Evolutionary conservation across 2,113 vertebrate genomes (phyloP).

Genomic region (Gymnarchus niloticus): DNA sequence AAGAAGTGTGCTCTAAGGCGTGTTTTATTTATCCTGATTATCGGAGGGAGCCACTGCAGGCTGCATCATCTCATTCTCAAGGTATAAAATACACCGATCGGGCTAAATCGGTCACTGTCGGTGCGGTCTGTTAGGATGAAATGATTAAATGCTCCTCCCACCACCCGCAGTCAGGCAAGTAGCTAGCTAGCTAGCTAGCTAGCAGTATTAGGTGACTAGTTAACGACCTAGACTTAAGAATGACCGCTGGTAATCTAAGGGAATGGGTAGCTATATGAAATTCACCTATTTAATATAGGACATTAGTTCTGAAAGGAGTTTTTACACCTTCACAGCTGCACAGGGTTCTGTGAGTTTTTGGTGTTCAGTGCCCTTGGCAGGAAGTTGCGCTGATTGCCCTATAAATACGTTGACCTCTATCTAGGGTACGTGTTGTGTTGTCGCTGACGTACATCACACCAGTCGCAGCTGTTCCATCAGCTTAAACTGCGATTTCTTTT

Average conservation of each 20-base stretch:
- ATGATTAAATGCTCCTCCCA: not conserved
- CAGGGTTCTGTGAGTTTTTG: not conserved
- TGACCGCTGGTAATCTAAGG: not conserved
- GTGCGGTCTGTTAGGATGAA: not conserved
- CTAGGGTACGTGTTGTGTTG: not conserved
- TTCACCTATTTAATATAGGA: not conserved
- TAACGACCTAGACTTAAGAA: not conserved
- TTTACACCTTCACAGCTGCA: not conserved
- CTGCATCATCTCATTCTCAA: slow-evolving; percentile 44
- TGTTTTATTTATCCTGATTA: slow-evolving; percentile 29
- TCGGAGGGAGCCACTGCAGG: slow-evolving; percentile 30
- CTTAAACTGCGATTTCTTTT: not conserved
- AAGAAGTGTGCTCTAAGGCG: slow-evolving; percentile 35
- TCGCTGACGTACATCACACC: not conserved
- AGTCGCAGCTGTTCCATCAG: not conserved
- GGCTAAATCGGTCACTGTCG: not conserved
- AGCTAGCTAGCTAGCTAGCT: not conserved
- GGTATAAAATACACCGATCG: slow-evolving; percentile 24
- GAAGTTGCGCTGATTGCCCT: not conserved
- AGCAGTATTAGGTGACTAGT: slow-evolving; percentile 7
- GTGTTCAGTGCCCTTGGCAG: not conserved
- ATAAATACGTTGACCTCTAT: not conserved
- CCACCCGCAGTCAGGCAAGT: not conserved
- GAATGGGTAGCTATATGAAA: not conserved
- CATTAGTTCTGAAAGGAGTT: not conserved